Evolutionary conservation across 2,888 invertebrate genomes (phyloP), one percentile per base, ranked within the genome.

Genomic region (Mythimna pallens): DNA sequence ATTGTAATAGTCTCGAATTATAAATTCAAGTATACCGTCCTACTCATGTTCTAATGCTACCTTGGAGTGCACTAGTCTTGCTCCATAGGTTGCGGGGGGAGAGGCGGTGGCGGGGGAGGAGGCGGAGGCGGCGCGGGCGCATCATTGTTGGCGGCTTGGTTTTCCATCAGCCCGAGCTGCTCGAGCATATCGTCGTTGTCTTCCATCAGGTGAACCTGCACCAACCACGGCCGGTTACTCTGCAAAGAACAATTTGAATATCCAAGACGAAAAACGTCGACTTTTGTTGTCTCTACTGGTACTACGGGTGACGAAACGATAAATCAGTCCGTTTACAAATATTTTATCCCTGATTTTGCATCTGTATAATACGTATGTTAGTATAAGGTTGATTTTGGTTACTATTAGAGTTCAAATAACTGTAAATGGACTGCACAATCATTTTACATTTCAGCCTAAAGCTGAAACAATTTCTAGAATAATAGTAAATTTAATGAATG

Each of bases 101-200:
- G 62, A 94, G 97, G 98, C 59, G 99, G 99, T 91, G 99, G 98
- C 0, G 86, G 89, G 0, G 86, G 90, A 9, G 91, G 98, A 1
- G 76, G 76, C 10, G 76, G 76, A 97, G 76, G 97, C 97, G 86
- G 98, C 97, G 73, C 99, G 97, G 87, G 89, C n/a, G 89, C 89
- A 55, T 90, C 87, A 78, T 92, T 91, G 86, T 93, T 93, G 77
- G 89, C 91, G 17, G 83, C 91, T 78, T 90, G 94, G 88, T 95
- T 94, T 81, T 95, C 95, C 90, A 95, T 93, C 83, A 96, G 86
- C 5, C 96, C 95, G 20, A 96, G 91, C 88, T 95, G 96, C 84
- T 95, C 95, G 81, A 96, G 87, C 95, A 96, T 95, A 78, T 96
- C 95, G 68, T 96, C 96, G 78, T 96, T 96, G 82, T 96, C 95